Conservation (phyloP, 2,888 invertebrate species). For the Tiliacea aurago region DNA sequence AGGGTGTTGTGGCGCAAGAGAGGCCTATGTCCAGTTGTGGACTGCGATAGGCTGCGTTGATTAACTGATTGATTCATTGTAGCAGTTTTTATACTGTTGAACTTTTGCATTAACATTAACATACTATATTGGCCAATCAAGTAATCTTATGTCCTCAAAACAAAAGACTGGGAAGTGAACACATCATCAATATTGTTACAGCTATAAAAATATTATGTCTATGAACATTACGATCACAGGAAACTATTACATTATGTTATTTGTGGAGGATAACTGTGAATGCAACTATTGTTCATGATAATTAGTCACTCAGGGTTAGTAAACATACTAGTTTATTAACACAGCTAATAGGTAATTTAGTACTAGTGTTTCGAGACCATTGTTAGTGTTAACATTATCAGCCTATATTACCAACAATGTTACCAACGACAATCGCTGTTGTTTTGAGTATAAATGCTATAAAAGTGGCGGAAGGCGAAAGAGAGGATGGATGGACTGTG, state of each 20-base stretch:
- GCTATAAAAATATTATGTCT: background rate
- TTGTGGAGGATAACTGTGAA: conserved; percentile 19
- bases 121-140: conserved; percentile 4
- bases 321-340: conserved; percentile 22
- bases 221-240: conserved; percentile 3
- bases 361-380: background rate
- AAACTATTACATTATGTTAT: conserved; percentile 28
- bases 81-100: background rate
- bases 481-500: no score
- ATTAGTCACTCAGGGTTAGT: conserved; percentile 26
- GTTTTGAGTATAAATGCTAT: no score
- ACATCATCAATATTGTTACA: conserved; percentile 29
- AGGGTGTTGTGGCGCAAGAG: no score
- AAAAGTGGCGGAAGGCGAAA: no score
- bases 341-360: background rate
- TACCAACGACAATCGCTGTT: no score
- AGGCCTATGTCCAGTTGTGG: no score
- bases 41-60: no score
- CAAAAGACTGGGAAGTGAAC: conserved; percentile 28
- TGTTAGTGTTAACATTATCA: conserved; percentile 4
- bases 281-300: conserved; percentile 37
- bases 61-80: no score
- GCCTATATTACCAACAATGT: background rate
- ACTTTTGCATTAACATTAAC: no score
- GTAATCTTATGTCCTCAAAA: conserved; percentile 10